phyloP scores from a whole-genome alignment of 2,113 vertebrate species.

The Ranitomeya imitator region DNA sequence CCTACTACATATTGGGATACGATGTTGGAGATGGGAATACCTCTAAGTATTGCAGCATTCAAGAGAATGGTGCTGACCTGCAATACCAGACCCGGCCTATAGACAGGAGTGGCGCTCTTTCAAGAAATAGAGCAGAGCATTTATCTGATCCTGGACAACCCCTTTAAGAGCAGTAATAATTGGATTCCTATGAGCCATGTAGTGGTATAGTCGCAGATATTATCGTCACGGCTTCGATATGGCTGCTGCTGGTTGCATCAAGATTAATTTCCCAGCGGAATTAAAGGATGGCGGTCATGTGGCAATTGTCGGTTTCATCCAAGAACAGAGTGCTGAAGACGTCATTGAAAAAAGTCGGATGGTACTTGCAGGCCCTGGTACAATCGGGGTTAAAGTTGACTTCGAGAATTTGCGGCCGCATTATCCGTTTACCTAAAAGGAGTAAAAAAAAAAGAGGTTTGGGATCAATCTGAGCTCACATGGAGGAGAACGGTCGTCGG shows the following conservation, averaged over 20 bases:
- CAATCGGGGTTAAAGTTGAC: constrained; percentile 96
- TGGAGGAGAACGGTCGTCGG: no score
- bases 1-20: no score
- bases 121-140: not conserved
- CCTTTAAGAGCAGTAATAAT: not conserved
- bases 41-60: not conserved
- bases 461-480: no score
- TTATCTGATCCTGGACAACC: not conserved
- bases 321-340: constrained; percentile 91
- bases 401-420: constrained; percentile 94
- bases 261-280: not conserved
- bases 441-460: not conserved
- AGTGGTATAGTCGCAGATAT: not conserved
- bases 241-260: not conserved
- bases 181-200: no score
- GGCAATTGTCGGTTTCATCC: constrained; percentile 78
- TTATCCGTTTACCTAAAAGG: constrained; percentile 76
- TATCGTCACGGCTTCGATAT: not conserved
- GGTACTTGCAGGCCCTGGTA: constrained; percentile 89
- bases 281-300: constrained; percentile 77
- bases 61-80: not conserved
- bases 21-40: no score
- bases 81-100: not conserved
- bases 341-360: constrained; percentile 91
- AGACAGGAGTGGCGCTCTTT: not conserved